Evolutionary conservation across 2,797 vertebrate genomes (phyloP).

Genomic region (Antrozous pallidus): DNA sequence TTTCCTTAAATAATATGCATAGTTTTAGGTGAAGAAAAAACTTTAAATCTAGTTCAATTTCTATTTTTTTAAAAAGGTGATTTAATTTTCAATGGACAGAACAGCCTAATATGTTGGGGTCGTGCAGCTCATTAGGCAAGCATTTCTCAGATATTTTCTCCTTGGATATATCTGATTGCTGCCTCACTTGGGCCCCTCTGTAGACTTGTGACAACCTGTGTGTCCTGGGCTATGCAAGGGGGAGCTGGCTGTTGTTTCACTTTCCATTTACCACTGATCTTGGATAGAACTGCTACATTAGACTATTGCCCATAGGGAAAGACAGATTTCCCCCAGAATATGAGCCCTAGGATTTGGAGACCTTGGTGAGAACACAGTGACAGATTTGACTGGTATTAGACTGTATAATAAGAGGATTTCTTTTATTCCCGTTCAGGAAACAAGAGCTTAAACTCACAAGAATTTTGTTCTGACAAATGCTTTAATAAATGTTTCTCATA

Average conservation of each 20-base stretch:
- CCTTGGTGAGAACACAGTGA: background rate
- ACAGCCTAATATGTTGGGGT: background rate
- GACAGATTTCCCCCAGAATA: background rate
- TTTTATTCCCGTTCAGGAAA: background rate
- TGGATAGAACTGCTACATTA: background rate
- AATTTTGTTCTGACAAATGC: background rate
- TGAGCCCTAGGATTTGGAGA: background rate
- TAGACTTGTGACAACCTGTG: background rate
- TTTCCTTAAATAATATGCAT: background rate
- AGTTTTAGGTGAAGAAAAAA: background rate
- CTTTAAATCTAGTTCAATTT: background rate
- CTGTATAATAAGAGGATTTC: background rate
- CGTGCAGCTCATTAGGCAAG: background rate
- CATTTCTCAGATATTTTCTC: background rate
- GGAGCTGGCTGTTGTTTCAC: background rate
- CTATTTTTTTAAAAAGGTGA: slow-evolving; percentile 2
- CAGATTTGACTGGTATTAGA: background rate
- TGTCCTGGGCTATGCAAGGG: too few relatives aligned
- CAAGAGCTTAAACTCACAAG: background rate
- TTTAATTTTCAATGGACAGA: background rate
- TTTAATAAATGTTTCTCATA: slow-evolving; percentile 1
- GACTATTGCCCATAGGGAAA: background rate
- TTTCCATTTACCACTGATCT: background rate
- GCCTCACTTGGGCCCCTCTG: background rate
- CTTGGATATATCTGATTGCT: too few relatives aligned